Evolutionary conservation across 2,113 vertebrate genomes (phyloP), one percentile per base, ranked within the genome.

Genomic region (Turnix velox): DNA sequence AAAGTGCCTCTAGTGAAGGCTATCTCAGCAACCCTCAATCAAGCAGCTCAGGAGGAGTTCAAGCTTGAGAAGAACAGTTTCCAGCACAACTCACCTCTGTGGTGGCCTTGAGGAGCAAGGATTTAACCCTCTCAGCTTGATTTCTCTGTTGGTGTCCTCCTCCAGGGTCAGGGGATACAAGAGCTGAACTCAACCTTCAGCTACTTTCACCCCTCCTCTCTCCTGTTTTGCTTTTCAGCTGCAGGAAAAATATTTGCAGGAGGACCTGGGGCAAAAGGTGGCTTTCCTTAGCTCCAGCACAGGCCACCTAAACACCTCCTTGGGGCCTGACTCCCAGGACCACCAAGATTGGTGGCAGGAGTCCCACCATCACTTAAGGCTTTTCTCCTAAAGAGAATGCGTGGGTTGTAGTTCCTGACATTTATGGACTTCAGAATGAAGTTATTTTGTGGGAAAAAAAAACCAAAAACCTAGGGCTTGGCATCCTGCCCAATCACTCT

Each of bases 371-470:
- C 61, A 2, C 48, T 17, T 25, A 16, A 15, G 84, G 68, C 51
- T 62, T 48, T 43, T 42, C 71, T 79, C 16, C 66, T 84, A 0
- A 0, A 1, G 37, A 71, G 39, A 52, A 11, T 12, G 5, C 0
- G 1, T 0, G 2, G 78, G 25, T 37, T 20, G 49, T 12, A 22
- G 33, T 27, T 52, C 78, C 54, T 66, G 84, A 39, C 4, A 0
- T 77, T 95, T 71, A 16, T 28, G 74, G 54, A 61, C 35, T 87
- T 91, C 27, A 33, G 65, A 20, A 37, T 79, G 25, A 9, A 9
- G 30, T 76, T 69, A 19, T 66, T 91, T 89, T 79, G n/a, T 68
- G 74, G 78, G n/a, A n/a, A n/a, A n/a, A n/a, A n/a, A n/a, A n/a
- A n/a, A n/a, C n/a, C n/a, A n/a, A 49, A 82, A 49, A 31, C 4